A percentile compares a stretch with the other conserved stretches of the same genome.
phyloP scores from a whole-genome alignment of 2,113 vertebrate species.

The Aleadryas rufinucha region DNA sequence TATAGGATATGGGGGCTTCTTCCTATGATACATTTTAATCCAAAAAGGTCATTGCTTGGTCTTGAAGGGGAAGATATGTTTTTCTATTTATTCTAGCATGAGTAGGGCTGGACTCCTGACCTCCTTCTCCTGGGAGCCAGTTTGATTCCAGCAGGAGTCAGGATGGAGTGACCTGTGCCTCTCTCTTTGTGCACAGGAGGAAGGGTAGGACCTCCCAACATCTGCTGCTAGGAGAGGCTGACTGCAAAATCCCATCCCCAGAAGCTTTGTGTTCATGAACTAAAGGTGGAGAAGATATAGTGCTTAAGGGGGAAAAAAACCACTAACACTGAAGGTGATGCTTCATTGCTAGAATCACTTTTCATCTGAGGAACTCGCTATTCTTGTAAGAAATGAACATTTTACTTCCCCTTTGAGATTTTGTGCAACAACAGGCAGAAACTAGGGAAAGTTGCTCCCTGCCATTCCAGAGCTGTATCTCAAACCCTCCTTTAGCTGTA shows the following conservation, averaged over 20 bases:
- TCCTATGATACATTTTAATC: not conserved
- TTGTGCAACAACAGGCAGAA: not conserved
- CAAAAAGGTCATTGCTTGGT: not conserved
- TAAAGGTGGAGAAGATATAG: not conserved
- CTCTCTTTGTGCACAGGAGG: not conserved
- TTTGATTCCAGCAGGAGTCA: not conserved
- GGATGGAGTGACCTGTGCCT: rapidly evolving
- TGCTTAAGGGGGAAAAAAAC: not conserved
- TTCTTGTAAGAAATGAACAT: not conserved
- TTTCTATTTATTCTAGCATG: not conserved
- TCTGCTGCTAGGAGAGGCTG: not conserved
- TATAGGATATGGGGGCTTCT: not conserved
- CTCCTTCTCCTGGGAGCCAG: not conserved
- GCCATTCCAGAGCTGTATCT: not conserved
- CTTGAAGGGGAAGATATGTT: not conserved
- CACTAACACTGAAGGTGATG: not conserved
- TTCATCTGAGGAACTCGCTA: not conserved
- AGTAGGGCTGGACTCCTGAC: not conserved
- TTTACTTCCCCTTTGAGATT: not conserved
- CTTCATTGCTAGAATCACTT: not conserved
- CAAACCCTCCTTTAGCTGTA: not conserved
- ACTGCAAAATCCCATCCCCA: not conserved
- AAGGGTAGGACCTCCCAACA: not conserved
- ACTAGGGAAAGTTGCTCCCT: not conserved
- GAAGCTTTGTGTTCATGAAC: not conserved